phyloP scores from a whole-genome alignment of 2,888 invertebrate genomes.

The Dromius quadrimaculatus region DNA sequence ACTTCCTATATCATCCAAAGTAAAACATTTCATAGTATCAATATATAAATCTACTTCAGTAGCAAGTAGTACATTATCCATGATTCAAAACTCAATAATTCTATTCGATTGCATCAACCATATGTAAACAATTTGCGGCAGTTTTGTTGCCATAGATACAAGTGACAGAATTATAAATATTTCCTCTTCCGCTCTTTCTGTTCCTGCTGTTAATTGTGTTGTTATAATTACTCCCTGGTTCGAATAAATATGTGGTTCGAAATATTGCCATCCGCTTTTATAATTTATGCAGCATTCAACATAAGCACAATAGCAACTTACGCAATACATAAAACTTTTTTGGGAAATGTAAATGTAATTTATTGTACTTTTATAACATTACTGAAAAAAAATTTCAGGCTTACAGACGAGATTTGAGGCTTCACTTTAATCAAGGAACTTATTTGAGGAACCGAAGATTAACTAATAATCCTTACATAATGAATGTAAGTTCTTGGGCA shows the following conservation, averaged over 20 bases:
- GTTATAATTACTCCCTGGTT: no score
- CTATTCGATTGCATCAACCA: slow-evolving; percentile 11
- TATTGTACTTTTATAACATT: background rate
- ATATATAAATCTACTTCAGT: slow-evolving; percentile 83
- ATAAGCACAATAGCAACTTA: background rate
- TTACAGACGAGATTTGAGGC: slow-evolving; percentile 5
- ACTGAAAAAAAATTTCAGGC: slow-evolving; percentile 14
- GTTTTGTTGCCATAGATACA: slow-evolving; percentile 18
- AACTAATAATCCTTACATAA: slow-evolving; percentile 28
- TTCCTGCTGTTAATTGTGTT: no score
- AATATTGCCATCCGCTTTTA: slow-evolving; percentile 16
- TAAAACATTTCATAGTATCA: slow-evolving; percentile 76
- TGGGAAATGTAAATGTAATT: slow-evolving; percentile 13
- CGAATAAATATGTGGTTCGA: slow-evolving; percentile 31
- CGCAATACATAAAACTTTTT: slow-evolving; percentile 10
- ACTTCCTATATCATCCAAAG: slow-evolving; percentile 77
- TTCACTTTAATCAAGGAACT: background rate
- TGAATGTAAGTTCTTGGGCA: slow-evolving; percentile 20
- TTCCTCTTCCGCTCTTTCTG: background rate
- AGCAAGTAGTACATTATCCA: slow-evolving; percentile 71
- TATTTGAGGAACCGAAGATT: slow-evolving; percentile 38
- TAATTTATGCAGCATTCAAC: slow-evolving; percentile 26
- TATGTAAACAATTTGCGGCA: slow-evolving; percentile 25
- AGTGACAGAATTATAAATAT: background rate
- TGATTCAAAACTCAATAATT: background rate